phyloP scores from a whole-genome alignment of 2,113 vertebrate species.

The Laticauda colubrina region DNA sequence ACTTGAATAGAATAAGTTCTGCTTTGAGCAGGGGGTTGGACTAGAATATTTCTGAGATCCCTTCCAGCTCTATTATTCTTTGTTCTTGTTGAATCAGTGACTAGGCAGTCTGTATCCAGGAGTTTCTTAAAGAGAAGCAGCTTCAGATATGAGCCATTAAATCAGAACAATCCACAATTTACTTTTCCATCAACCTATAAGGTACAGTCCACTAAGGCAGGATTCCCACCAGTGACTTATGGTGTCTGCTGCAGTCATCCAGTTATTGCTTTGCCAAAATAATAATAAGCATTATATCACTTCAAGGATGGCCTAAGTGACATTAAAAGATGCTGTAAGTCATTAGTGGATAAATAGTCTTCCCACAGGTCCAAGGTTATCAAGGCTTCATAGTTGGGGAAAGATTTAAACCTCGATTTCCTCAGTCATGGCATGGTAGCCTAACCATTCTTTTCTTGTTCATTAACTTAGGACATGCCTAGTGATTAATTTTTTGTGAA shows the following conservation, averaged over 20 bases:
- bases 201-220: not conserved
- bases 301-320: not conserved
- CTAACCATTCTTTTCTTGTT: not conserved
- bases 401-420: not conserved
- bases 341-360: not conserved
- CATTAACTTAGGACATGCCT: not conserved
- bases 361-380: not conserved
- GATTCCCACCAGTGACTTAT: not conserved
- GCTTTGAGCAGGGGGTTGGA: not conserved
- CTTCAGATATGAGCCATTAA: not conserved
- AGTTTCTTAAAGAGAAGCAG: not conserved
- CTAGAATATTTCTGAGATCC: not conserved
- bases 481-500: not conserved
- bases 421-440: not conserved
- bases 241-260: not conserved
- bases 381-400: not conserved
- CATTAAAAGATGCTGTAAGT: not conserved
- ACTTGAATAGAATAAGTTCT: not conserved
- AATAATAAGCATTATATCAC: not conserved
- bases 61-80: not conserved
- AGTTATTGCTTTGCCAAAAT: not conserved
- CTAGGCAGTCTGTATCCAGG: not conserved
- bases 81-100: not conserved
- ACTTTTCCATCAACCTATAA: not conserved
- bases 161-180: not conserved